Evolutionary conservation across 1,140 invertebrate species (phyloP).

Genomic region (Tribolium castaneum): DNA sequence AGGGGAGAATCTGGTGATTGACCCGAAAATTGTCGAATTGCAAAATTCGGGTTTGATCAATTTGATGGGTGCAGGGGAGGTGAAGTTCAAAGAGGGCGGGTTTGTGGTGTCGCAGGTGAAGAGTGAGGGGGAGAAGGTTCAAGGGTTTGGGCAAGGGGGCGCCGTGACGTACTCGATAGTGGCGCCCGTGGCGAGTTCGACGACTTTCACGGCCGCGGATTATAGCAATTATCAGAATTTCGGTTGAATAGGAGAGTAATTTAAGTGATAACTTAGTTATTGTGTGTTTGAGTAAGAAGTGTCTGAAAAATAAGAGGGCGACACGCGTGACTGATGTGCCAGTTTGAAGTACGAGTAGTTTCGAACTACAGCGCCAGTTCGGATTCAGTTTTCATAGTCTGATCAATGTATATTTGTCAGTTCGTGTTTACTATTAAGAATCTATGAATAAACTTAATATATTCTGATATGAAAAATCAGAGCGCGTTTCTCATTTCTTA

Average conservation of each 20-base stretch:
- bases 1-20: conserved; percentile 51
- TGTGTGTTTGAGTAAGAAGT: background rate
- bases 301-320: background rate
- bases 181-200: conserved; percentile 17
- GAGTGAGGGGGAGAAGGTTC: background rate
- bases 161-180: conserved; percentile 34
- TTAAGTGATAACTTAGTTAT: conserved; percentile 30
- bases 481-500: too few species aligned
- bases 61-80: conserved; percentile 23
- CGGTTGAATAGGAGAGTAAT: conserved; percentile 1
- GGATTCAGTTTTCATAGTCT: conserved; percentile 3
- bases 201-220: conserved; percentile 32
- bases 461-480: background rate
- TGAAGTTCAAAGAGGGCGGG: conserved; percentile 3
- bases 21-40: conserved; percentile 54
- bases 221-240: conserved; percentile 38
- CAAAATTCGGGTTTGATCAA: conserved; percentile 52
- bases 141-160: background rate
- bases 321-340: background rate
- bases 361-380: background rate
- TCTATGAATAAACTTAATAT: conserved; percentile 29
- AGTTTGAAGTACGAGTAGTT: background rate
- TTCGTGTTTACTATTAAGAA: conserved; percentile 20
- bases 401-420: conserved; percentile 25
- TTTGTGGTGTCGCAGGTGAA: conserved; percentile 13